phyloP scores from a whole-genome alignment of 2,113 vertebrate species.

The Gobius niger region DNA sequence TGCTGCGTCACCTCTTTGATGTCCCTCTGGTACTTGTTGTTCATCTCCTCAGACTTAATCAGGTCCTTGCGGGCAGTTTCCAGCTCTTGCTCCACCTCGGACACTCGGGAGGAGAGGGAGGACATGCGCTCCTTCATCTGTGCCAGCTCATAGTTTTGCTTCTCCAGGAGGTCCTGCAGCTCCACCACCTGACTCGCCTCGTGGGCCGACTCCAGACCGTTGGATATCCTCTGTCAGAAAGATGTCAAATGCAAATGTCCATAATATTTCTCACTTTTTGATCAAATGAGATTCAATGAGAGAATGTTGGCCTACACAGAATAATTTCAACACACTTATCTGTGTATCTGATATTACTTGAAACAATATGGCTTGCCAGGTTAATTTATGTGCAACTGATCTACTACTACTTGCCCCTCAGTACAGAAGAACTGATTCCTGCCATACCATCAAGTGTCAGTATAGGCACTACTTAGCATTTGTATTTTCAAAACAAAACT shows the following conservation, averaged over 20 bases:
- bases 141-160: conserved; percentile 97
- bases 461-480: too few species aligned
- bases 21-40: conserved; percentile 96
- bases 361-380: too few species aligned
- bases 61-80: conserved; percentile 96
- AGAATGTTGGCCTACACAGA: too few species aligned
- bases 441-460: too few species aligned
- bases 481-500: too few species aligned
- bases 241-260: background rate
- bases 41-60: conserved; percentile 98
- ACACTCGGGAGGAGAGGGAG: conserved; percentile 90
- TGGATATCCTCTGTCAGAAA: conserved; percentile 86
- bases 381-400: too few species aligned
- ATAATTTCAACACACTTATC: too few species aligned
- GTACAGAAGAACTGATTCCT: too few species aligned
- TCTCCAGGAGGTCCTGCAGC: conserved; percentile 96
- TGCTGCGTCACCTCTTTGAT: conserved; percentile 89
- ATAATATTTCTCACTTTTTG: too few species aligned
- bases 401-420: too few species aligned
- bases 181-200: conserved; percentile 94
- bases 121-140: conserved; percentile 99
- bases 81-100: conserved; percentile 96
- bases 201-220: conserved; percentile 92
- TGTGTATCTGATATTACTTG: too few species aligned
- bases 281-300: too few species aligned